These are phyloP conservation scores for Agelas oroides DNA, from an alignment of 37 sponge, comb jelly and placozoan species.

Conservation along the genomic window DNA sequence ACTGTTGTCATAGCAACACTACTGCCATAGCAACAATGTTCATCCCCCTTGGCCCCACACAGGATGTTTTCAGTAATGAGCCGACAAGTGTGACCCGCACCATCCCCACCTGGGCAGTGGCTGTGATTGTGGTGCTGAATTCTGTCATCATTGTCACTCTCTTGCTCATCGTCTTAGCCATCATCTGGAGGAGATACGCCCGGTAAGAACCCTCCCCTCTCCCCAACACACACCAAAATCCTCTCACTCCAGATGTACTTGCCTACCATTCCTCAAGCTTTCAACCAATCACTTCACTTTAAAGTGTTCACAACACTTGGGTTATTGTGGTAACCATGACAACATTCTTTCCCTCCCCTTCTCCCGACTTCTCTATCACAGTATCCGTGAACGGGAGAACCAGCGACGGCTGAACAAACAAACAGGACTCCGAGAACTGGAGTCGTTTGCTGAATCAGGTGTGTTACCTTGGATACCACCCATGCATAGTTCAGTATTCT, in stretches of 20 bases:
- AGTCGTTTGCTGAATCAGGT: conserved; percentile 35
- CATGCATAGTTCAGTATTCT: no score
- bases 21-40: no score
- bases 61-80: background rate
- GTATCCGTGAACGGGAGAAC: conserved; percentile 38
- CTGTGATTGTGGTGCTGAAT: conserved; percentile 68
- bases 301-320: no score
- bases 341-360: no score
- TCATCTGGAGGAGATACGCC: conserved; percentile 50
- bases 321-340: no score
- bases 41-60: no score
- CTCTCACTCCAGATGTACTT: no score
- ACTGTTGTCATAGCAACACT: no score
- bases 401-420: conserved; percentile 59
- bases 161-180: conserved; percentile 48
- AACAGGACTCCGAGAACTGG: conserved; percentile 40
- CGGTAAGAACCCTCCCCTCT: conserved; percentile 11
- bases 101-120: conserved; percentile 79
- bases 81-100: background rate
- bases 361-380: no score
- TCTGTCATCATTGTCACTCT: conserved; percentile 66
- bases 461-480: no score
- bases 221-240: no score
- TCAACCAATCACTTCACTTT: background rate
- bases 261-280: no score